Conservation (phyloP, 1,140 invertebrate genomes). For the Drosophila sp. region DNA sequence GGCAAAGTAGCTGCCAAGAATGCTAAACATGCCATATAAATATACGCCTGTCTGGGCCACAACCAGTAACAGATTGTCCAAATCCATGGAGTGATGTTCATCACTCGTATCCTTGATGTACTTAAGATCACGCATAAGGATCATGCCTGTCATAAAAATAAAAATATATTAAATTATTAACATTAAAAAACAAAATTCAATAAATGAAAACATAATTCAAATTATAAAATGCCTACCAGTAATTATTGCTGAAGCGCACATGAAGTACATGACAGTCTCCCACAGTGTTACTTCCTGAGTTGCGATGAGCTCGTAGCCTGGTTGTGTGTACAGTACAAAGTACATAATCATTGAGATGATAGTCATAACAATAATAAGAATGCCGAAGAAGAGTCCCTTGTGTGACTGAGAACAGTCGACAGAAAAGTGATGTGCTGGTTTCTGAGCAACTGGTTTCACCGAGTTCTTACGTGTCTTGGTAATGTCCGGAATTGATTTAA, state of each 20-base stretch:
- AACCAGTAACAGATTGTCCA: constrained; percentile 94
- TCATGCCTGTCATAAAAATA: constrained; percentile 85
- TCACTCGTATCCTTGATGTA: constrained; percentile 86
- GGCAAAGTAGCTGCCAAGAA: constrained; percentile 91
- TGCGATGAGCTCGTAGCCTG: constrained; percentile 88
- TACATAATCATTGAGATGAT: constrained; percentile 96
- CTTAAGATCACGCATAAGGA: constrained; percentile 87
- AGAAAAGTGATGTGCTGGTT: constrained; percentile 90
- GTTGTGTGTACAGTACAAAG: constrained; percentile 92
- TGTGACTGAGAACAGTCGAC: constrained; percentile 96
- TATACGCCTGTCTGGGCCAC: constrained; percentile 95
- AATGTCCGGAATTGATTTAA: constrained; percentile 84
- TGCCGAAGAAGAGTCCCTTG: constrained; percentile 93
- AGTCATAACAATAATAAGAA: constrained; percentile 92
- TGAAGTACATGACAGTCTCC: constrained; percentile 89
- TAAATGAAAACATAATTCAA: neutral
- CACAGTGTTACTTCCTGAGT: constrained; percentile 91
- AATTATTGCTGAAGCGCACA: constrained; percentile 73
- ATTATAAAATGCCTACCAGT: constrained; percentile 47
- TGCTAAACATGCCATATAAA: constrained; percentile 94
- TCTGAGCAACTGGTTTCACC: constrained; percentile 79
- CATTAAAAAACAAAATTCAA: too few species aligned
- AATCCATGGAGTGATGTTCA: constrained; percentile 87
- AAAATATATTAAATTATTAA: too few species aligned
- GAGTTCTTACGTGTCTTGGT: constrained; percentile 75